phyloP scores from a whole-genome alignment of 1,140 invertebrate genomes.

The Bombus picipes region DNA sequence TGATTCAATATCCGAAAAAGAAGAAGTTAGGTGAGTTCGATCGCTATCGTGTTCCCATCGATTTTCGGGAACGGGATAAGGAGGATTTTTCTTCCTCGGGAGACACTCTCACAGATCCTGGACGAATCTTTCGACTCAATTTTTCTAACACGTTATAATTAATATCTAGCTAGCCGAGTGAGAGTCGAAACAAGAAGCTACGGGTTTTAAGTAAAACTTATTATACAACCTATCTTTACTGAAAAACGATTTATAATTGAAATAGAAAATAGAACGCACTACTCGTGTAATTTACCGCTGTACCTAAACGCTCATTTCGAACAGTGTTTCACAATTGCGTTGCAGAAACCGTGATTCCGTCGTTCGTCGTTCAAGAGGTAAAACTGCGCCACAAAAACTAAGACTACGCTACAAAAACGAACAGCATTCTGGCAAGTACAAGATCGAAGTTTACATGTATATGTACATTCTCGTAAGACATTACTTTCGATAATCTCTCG shows the following conservation, averaged over 20 bases:
- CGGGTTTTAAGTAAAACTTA: background rate
- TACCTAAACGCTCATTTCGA: background rate
- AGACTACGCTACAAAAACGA: background rate
- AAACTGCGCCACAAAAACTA: background rate
- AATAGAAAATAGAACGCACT: background rate
- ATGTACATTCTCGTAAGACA: constrained; percentile 1
- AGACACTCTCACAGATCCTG: too few relatives aligned
- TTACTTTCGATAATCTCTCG: background rate
- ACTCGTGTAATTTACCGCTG: background rate
- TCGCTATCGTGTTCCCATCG: too few relatives aligned
- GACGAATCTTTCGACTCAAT: too few relatives aligned
- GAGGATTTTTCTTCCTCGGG: too few relatives aligned
- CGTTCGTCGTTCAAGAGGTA: background rate
- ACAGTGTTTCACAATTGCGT: background rate
- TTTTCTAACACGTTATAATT: too few relatives aligned
- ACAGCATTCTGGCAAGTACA: background rate
- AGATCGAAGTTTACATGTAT: background rate
- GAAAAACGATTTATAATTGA: background rate
- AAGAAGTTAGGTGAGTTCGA: too few relatives aligned
- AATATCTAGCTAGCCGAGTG: too few relatives aligned
- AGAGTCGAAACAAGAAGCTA: too few relatives aligned
- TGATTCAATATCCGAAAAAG: too few relatives aligned
- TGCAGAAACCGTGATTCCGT: background rate
- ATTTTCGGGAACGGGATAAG: too few relatives aligned
- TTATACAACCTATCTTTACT: background rate